A percentile compares a stretch with the other conserved stretches of the same genome.
Evolutionary conservation across 2,797 vertebrate species (phyloP).

Genomic region (Hypotaenidia okinawae): DNA sequence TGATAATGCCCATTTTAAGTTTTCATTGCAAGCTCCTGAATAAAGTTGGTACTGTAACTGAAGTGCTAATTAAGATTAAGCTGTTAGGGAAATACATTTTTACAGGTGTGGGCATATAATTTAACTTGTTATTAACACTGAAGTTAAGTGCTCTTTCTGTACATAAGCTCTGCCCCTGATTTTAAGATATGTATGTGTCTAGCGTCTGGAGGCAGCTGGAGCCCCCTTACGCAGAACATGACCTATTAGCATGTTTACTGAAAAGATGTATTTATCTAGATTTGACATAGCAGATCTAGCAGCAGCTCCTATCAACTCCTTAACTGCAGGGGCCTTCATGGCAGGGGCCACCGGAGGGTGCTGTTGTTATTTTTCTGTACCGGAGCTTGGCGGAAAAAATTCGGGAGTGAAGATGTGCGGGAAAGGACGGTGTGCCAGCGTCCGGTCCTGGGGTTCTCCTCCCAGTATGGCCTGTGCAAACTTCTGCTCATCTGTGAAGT

Average conservation of each 20-base stretch:
- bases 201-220: neutral
- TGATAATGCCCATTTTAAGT: neutral
- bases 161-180: neutral
- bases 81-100: neutral
- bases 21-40: neutral
- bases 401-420: rapidly evolving
- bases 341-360: slow-evolving; percentile 44
- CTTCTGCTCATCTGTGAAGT: neutral
- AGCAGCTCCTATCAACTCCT: neutral
- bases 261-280: neutral
- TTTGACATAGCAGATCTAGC: rapidly evolving
- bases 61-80: neutral
- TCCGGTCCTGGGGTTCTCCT: neutral
- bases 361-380: neutral
- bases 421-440: rapidly evolving
- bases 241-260: neutral
- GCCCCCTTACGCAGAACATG: neutral
- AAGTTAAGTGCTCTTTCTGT: neutral
- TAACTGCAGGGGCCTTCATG: neutral
- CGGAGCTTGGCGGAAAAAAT: rapidly evolving
- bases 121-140: neutral
- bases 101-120: neutral
- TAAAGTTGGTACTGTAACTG: neutral
- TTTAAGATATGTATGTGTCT: neutral
- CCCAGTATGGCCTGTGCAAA: neutral